phyloP scores from a whole-genome alignment of 2,888 invertebrate species.

The Microdon myrmicae region DNA sequence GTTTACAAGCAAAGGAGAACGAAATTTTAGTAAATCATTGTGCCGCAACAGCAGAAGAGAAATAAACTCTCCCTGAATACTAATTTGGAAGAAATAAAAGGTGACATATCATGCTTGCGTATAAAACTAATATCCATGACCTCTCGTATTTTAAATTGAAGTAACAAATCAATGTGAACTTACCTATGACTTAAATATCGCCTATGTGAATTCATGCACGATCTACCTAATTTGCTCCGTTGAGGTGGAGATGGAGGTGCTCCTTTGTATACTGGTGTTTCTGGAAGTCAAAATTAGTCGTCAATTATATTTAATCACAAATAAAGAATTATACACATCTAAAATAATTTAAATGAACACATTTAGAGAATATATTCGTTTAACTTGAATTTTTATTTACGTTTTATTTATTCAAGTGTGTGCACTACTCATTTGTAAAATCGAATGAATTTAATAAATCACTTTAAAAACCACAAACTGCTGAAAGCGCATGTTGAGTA shows the following conservation, averaged over 20 bases:
- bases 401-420: no score
- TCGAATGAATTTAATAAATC: no score
- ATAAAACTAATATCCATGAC: conserved; percentile 3
- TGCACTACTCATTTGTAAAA: no score
- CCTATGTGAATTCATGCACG: conserved; percentile 92
- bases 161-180: conserved; percentile 53
- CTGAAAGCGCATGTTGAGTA: no score
- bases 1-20: no score
- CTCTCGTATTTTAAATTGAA: background rate
- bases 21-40: background rate
- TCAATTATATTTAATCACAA: background rate
- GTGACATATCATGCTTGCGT: no score
- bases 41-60: background rate
- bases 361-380: no score
- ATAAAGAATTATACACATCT: background rate
- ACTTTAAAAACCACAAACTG: no score
- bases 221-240: conserved; percentile 76
- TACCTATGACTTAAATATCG: conserved; percentile 86
- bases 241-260: conserved; percentile 77
- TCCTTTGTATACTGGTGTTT: conserved; percentile 95
- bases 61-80: background rate
- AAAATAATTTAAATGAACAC: no score
- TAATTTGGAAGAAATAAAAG: no score
- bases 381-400: no score
- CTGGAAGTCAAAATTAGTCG: conserved; percentile 70